These are phyloP conservation scores for Anthonomus grandis DNA, from an alignment of 1,140 invertebrate genomes.

Conservation along the genomic window DNA sequence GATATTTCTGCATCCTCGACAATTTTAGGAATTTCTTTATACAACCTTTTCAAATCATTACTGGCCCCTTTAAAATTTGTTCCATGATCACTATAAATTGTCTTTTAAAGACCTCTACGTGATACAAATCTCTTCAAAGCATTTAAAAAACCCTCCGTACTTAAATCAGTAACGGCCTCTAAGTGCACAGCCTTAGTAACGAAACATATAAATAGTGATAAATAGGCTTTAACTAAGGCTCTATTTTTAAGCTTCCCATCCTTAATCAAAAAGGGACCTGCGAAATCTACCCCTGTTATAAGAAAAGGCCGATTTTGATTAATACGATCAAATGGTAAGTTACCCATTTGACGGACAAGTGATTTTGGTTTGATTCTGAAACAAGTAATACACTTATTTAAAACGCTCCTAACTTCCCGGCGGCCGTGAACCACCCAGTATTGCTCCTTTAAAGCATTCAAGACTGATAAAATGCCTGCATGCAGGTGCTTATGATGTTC, in stretches of 20 bases:
- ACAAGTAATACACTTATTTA: not conserved
- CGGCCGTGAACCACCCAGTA: slow-evolving; percentile 26
- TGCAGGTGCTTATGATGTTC: slow-evolving; percentile 2
- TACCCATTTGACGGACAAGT: not conserved
- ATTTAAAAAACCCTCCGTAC: slow-evolving; percentile 32
- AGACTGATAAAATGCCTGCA: not conserved
- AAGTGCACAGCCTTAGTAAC: slow-evolving; percentile 47
- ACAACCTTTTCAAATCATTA: slow-evolving; percentile 10
- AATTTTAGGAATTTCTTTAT: slow-evolving; percentile 4
- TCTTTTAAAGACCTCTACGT: slow-evolving; percentile 24
- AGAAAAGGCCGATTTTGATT: slow-evolving; percentile 38
- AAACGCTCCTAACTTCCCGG: not conserved
- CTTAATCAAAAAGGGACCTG: slow-evolving; percentile 45
- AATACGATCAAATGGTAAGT: slow-evolving; percentile 10
- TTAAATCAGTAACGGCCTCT: slow-evolving; percentile 44
- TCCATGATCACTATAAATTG: slow-evolving; percentile 35
- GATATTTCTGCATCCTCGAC: too few species aligned
- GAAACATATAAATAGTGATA: slow-evolving; percentile 49
- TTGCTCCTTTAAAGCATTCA: not conserved
- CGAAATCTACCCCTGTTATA: slow-evolving; percentile 46
- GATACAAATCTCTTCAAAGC: slow-evolving; percentile 37
- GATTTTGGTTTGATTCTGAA: not conserved
- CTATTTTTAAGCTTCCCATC: slow-evolving; percentile 35
- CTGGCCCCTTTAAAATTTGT: slow-evolving; percentile 19
- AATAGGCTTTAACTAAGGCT: slow-evolving; percentile 44